Percentiles rank a stretch among this genome's conserved stretches.
These are phyloP conservation scores for Sacculina carcini DNA, from an alignment of 2,888 invertebrate genomes.

Conservation along the genomic window DNA sequence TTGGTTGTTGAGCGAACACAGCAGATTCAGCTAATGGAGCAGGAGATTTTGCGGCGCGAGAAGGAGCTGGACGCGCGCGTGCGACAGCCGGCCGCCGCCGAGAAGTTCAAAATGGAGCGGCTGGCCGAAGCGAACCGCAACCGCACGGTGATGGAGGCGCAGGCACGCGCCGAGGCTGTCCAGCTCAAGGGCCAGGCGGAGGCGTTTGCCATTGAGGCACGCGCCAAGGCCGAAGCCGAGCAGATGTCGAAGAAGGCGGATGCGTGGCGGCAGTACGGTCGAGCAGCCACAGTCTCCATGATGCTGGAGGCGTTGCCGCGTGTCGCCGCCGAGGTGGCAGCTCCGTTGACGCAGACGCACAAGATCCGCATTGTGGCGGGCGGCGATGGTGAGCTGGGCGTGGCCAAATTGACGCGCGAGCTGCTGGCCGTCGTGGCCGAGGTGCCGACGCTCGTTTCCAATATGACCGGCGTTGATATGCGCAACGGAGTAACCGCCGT, in stretches of 20 bases:
- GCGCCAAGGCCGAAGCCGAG: slow-evolving; percentile 83
- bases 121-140: slow-evolving; percentile 74
- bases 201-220: slow-evolving; percentile 76
- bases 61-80: slow-evolving; percentile 77
- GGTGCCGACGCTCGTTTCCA: slow-evolving; percentile 71
- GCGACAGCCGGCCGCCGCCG: slow-evolving; percentile 82
- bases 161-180: slow-evolving; percentile 76
- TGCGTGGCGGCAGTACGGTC: slow-evolving; percentile 86
- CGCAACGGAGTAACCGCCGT: slow-evolving; percentile 10
- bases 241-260: slow-evolving; percentile 94
- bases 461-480: slow-evolving; percentile 79
- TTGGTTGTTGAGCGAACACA: slow-evolving; percentile 57
- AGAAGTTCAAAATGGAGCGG: slow-evolving; percentile 65
- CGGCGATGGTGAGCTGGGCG: slow-evolving; percentile 63
- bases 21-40: slow-evolving; percentile 52
- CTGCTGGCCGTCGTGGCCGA: slow-evolving; percentile 73
- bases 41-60: slow-evolving; percentile 75
- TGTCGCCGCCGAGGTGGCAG: slow-evolving; percentile 87
- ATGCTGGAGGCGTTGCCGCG: slow-evolving; percentile 79
- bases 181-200: slow-evolving; percentile 42
- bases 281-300: slow-evolving; percentile 89
- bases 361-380: slow-evolving; percentile 91
- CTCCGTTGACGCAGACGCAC: slow-evolving; percentile 74
- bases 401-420: slow-evolving; percentile 78
- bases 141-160: slow-evolving; percentile 71